Evolutionary conservation across 2,888 invertebrate species (phyloP).

Genomic region (Listrodromus nycthemerus): DNA sequence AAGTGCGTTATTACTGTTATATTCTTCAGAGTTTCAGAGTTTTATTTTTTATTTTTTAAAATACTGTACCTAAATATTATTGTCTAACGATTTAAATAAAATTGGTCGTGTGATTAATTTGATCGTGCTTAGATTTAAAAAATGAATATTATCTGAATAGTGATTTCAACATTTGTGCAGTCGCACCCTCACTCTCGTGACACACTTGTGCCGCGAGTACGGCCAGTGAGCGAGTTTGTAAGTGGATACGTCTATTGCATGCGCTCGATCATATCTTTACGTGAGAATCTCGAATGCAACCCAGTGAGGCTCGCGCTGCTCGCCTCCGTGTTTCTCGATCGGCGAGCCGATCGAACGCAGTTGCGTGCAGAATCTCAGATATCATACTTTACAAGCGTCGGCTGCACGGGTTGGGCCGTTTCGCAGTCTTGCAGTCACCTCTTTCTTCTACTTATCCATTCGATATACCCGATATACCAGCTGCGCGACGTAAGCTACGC

Average conservation of each 20-base stretch:
- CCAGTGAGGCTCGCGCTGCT: slow-evolving; percentile 31
- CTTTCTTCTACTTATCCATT: slow-evolving; percentile 31
- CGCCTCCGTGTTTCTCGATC: slow-evolving; percentile 24
- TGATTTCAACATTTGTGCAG: neutral
- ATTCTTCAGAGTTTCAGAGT: neutral
- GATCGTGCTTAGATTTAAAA: neutral
- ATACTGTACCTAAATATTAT: neutral
- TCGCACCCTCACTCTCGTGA: slow-evolving; percentile 19
- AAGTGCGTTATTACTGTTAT: neutral
- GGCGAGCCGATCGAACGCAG: slow-evolving; percentile 24
- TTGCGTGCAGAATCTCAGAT: slow-evolving; percentile 21
- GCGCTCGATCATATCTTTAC: slow-evolving; percentile 37
- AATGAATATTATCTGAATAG: neutral
- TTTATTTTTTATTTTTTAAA: neutral
- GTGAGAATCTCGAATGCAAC: slow-evolving; percentile 45
- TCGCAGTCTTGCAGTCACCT: slow-evolving; percentile 25
- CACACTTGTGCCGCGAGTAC: slow-evolving; percentile 1
- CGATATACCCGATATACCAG: slow-evolving; percentile 32
- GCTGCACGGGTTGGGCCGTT: slow-evolving; percentile 22
- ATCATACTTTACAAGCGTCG: slow-evolving; percentile 13
- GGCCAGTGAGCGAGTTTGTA: slow-evolving; percentile 20
- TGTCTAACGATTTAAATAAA: neutral
- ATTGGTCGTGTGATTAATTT: neutral
- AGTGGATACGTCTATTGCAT: slow-evolving; percentile 42
- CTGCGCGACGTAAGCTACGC: slow-evolving; percentile 17